These are phyloP conservation scores for Chelonoidis abingdonii DNA, from an alignment of 2,113 vertebrate species.

Conservation along the genomic window DNA sequence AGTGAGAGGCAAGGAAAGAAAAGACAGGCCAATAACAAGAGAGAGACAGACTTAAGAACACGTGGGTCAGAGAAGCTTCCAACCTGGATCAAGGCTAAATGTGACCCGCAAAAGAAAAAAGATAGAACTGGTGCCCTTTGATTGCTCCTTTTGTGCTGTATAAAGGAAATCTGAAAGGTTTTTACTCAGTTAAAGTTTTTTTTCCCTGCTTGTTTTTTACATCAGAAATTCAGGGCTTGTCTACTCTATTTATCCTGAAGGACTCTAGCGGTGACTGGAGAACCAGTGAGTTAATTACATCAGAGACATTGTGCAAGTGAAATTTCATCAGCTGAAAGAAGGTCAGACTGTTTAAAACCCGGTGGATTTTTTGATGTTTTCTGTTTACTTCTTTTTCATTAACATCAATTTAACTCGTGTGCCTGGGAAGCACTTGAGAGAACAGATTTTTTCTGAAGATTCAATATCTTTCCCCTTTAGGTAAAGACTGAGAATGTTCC, in stretches of 20 bases:
- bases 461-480: not conserved
- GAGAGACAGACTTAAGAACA: constrained; percentile 1
- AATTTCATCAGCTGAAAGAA: not conserved
- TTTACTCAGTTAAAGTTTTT: not conserved
- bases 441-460: constrained; percentile 8
- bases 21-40: constrained; percentile 7
- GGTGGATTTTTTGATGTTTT: not conserved
- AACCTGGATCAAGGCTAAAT: not conserved
- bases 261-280: not conserved
- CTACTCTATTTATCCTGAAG: not conserved
- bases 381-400: not conserved
- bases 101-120: constrained; percentile 27
- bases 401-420: not conserved
- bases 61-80: not conserved
- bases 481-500: not conserved
- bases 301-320: not conserved
- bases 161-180: not conserved
- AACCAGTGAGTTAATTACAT: not conserved
- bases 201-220: not conserved
- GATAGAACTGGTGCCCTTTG: not conserved
- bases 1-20: not conserved
- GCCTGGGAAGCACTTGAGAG: not conserved
- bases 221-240: not conserved
- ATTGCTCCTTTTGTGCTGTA: not conserved
- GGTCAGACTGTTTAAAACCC: not conserved